Base-by-base conservation (phyloP, 2,113 vertebrate genomes). In the Protobothrops mucrosquamatus region DNA sequence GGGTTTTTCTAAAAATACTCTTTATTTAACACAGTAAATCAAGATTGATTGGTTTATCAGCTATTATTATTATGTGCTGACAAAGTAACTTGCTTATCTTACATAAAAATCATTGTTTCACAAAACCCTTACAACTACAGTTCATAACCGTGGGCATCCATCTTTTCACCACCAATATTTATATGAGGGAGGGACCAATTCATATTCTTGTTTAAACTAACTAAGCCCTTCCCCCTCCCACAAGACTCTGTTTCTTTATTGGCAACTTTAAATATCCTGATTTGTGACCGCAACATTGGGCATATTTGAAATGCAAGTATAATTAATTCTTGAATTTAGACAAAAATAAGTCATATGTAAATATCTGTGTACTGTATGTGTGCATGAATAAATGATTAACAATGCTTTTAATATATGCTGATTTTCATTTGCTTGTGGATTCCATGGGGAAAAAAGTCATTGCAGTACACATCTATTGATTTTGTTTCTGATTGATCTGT, bases 391-490 rank as follows among this genome's bases (percentile, higher is more conserved):
- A 69, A 15, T 69, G 29, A 34, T 69, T 69, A 69, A 69, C 64
- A 69, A 69, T 34, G 14, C 5, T 69, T 69, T 69, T 69, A 69
- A 88, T 34, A 93, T 69, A 90, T 93, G n/a, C 39, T 86, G 46
- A 91, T 87, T 81, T 51, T 48, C 43, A 87, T 87, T 57, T 59
- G 43, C 81, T 91, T 91, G n/a, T 89, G 90, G 64, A 51, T 88
- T 22, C 92, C 89, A 90, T 1, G 87, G 86, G 85, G 87, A 85
- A 90, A 81, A 34, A 94, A 94, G 94, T 96, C 96, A 56, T 91
- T 92, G 95, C 95, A 96, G 93, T 95, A 91, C 90, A 0, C 0
- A 48, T 87, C 96, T 96, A 94, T 95, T 94, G 92, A 29, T 81
- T 51, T 39, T 81, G 15, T 5, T 64, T 34, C 91, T 52, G 86